These are phyloP conservation scores for Mamestra configurata DNA, from an alignment of 1,140 invertebrate genomes.

Conservation along the genomic window DNA sequence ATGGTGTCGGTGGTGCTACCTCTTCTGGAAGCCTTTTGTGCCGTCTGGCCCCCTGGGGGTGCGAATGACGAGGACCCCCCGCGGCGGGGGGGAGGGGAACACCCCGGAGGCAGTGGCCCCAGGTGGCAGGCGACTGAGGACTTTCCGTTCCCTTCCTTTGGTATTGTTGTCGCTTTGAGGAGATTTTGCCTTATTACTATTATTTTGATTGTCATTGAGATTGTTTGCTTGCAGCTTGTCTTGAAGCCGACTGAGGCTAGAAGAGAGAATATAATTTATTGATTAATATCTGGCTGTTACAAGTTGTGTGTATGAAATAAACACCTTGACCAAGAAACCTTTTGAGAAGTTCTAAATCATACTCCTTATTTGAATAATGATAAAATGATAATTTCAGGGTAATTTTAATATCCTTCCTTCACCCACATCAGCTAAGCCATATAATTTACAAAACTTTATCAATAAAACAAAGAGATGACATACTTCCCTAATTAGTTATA, in stretches of 20 bases:
- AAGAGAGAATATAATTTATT: slow-evolving; percentile 55
- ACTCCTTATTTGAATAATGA: no score
- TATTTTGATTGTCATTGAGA: slow-evolving; percentile 74
- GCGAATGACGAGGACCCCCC: slow-evolving; percentile 87
- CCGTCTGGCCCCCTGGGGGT: slow-evolving; percentile 88
- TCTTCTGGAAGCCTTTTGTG: slow-evolving; percentile 88
- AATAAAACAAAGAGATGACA: no score
- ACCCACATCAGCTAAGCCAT: no score
- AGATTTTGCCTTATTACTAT: slow-evolving; percentile 66
- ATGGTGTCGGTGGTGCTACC: slow-evolving; percentile 83
- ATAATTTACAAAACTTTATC: no score
- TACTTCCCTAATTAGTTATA: no score
- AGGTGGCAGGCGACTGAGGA: slow-evolving; percentile 72
- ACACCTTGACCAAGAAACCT: no score
- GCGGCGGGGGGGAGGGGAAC: slow-evolving; percentile 82
- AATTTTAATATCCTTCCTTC: no score
- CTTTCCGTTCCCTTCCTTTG: slow-evolving; percentile 80
- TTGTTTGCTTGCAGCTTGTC: slow-evolving; percentile 83
- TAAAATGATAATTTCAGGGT: no score
- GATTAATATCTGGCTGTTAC: no score
- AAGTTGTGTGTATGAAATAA: no score
- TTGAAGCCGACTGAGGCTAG: slow-evolving; percentile 79
- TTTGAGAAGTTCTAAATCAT: background rate
- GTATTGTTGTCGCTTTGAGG: slow-evolving; percentile 72
- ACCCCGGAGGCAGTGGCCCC: slow-evolving; percentile 71